A percentile compares a stretch with the other conserved stretches of the same genome.
Conservation (phyloP, 1,140 invertebrate species). For the Drosophila ficusphila region DNA sequence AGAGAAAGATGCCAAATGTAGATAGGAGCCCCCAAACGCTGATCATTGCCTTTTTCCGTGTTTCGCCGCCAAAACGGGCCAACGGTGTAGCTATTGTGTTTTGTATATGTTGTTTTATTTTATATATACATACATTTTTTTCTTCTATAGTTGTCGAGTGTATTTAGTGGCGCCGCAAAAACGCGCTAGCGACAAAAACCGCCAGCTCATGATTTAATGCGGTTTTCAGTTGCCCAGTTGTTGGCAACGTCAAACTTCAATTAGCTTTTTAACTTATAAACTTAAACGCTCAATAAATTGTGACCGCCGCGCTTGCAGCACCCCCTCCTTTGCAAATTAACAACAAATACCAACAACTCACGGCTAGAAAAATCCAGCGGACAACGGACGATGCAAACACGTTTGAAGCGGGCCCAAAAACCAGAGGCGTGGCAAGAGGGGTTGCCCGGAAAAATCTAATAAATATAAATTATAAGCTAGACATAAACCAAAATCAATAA, state of each 20-base stretch:
- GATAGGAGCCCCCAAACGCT: slow-evolving; percentile 45
- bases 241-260: slow-evolving; percentile 66
- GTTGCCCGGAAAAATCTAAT: not conserved
- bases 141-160: not conserved
- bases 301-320: not conserved
- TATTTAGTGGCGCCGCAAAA: slow-evolving; percentile 46
- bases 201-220: slow-evolving; percentile 31
- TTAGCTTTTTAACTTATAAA: slow-evolving; percentile 76
- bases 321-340: slow-evolving; percentile 33
- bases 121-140: not conserved
- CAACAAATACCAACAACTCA: slow-evolving; percentile 49
- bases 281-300: slow-evolving; percentile 73
- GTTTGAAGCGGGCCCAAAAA: slow-evolving; percentile 30
- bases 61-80: slow-evolving; percentile 59
- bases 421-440: not conserved
- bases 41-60: slow-evolving; percentile 73
- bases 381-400: slow-evolving; percentile 49
- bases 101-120: slow-evolving; percentile 1
- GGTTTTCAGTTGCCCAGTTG: slow-evolving; percentile 17
- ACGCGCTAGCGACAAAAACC: slow-evolving; percentile 33
- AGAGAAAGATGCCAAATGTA: slow-evolving; percentile 61
- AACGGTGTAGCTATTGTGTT: slow-evolving; percentile 18
- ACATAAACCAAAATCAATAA: too few relatives aligned
- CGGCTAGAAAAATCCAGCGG: slow-evolving; percentile 55
- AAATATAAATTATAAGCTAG: not conserved